Evolutionary conservation across 2,797 vertebrate genomes (phyloP).

Genomic region (Sebastes hubbsi): DNA sequence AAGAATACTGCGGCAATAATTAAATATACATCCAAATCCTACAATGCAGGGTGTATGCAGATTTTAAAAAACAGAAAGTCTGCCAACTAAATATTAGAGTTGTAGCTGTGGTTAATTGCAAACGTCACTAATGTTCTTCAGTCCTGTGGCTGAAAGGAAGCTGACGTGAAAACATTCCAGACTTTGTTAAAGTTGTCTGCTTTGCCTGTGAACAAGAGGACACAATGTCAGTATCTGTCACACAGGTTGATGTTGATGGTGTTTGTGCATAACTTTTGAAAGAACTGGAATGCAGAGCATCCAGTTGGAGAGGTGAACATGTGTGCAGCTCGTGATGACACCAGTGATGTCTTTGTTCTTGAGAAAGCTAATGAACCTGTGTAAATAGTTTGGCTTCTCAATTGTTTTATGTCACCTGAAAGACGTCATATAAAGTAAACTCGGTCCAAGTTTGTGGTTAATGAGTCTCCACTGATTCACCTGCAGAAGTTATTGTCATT

Average conservation of each 20-base stretch:
- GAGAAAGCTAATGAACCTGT: not conserved
- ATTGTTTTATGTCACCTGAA: not conserved
- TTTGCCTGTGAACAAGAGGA: not conserved
- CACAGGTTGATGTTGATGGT: slow-evolving; percentile 32
- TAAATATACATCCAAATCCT: not conserved
- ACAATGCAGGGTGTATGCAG: not conserved
- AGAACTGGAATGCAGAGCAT: slow-evolving; percentile 67
- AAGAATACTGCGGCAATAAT: not conserved
- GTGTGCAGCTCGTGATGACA: slow-evolving; percentile 11
- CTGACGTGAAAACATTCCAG: slow-evolving; percentile 24
- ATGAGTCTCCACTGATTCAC: not conserved
- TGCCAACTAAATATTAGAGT: not conserved
- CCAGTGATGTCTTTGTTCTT: not conserved
- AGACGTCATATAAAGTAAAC: not conserved
- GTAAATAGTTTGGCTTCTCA: not conserved
- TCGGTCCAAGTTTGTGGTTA: not conserved
- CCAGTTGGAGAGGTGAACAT: slow-evolving; percentile 47
- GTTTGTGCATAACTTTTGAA: not conserved
- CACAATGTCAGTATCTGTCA: slow-evolving; percentile 39
- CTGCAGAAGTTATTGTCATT: not conserved
- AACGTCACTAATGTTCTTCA: not conserved
- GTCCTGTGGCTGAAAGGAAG: slow-evolving; percentile 3
- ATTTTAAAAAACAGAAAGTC: not conserved
- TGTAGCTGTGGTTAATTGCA: not conserved
- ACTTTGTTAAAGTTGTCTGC: slow-evolving; percentile 5